phyloP scores from a whole-genome alignment of 1,140 invertebrate genomes.

The Aleiodes sp. region DNA sequence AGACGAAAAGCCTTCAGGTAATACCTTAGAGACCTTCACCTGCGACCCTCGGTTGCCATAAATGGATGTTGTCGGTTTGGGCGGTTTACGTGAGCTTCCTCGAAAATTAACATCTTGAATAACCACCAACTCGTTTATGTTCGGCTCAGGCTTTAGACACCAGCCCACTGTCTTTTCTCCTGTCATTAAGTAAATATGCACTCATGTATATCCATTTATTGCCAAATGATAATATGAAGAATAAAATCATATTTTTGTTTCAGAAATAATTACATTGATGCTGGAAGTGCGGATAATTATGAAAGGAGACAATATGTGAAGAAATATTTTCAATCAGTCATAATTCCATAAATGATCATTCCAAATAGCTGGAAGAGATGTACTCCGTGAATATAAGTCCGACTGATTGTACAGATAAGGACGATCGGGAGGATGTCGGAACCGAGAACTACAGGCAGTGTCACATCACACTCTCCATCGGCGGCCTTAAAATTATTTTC shows the following conservation, averaged over 20 bases:
- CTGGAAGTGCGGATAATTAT: too few relatives aligned
- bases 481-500: conserved; percentile 15
- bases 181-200: too few relatives aligned
- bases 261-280: too few relatives aligned
- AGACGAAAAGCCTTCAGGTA: background rate
- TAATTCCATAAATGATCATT: background rate
- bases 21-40: conserved; percentile 20
- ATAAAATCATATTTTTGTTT: too few relatives aligned
- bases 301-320: too few relatives aligned
- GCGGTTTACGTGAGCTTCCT: conserved; percentile 28
- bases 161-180: too few relatives aligned
- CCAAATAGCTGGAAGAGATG: conserved; percentile 34
- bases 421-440: conserved; percentile 65
- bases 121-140: too few relatives aligned
- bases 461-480: conserved; percentile 12
- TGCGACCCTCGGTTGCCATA: conserved; percentile 21
- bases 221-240: too few relatives aligned
- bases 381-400: conserved; percentile 41
- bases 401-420: conserved; percentile 56
- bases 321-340: too few relatives aligned
- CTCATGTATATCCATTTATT: too few relatives aligned
- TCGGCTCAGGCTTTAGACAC: too few relatives aligned
- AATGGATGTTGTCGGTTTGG: conserved; percentile 23
- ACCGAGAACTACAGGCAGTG: conserved; percentile 47
- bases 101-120: conserved; percentile 22